Conservation (phyloP, 2,888 invertebrate species). For the Acanthosepion pharaonis region DNA sequence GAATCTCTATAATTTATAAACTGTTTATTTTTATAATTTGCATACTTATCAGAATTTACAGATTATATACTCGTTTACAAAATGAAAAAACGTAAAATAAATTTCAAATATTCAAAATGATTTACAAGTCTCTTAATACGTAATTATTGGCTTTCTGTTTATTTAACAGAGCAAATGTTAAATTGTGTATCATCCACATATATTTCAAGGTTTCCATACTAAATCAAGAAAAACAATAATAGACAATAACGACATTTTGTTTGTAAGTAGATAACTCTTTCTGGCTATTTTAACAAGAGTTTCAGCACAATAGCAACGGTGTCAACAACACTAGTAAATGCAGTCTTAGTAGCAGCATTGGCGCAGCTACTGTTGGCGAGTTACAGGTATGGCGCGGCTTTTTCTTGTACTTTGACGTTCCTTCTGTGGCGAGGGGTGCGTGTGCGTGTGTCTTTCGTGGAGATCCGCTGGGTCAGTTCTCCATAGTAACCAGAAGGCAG, state of each 20-base stretch:
- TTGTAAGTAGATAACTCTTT: neutral
- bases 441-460: neutral
- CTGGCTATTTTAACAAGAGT: neutral
- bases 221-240: neutral
- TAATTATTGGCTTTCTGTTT: too few species aligned
- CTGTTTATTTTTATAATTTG: too few species aligned
- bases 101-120: too few species aligned
- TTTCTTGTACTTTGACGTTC: neutral
- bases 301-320: neutral
- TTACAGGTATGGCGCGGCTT: neutral
- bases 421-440: neutral
- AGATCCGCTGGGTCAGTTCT: conserved; percentile 33
- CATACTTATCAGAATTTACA: too few species aligned
- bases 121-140: too few species aligned
- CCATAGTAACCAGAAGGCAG: conserved; percentile 33
- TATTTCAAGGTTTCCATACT: too few species aligned
- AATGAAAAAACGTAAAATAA: too few species aligned
- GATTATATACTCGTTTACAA: too few species aligned
- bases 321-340: conserved; percentile 20
- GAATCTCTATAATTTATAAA: too few species aligned
- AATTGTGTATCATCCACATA: too few species aligned
- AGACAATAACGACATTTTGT: neutral
- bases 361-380: neutral
- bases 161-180: too few species aligned
- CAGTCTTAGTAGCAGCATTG: neutral